A percentile compares a stretch with the other conserved stretches of the same genome.
These are phyloP conservation scores for Cheilosia impressa DNA, from an alignment of 2,888 invertebrate species.

Conservation along the genomic window DNA sequence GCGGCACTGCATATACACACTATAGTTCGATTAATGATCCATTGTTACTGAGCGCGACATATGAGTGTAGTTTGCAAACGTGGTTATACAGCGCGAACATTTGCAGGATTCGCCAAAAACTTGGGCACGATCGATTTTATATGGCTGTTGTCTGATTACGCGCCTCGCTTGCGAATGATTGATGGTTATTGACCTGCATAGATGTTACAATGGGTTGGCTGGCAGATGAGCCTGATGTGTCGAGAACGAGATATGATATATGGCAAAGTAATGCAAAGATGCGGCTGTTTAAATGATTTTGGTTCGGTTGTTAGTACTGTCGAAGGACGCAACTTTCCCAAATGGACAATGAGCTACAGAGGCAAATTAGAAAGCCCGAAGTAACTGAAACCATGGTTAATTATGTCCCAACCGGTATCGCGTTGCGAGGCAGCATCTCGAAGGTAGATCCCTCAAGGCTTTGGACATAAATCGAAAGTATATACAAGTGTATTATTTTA, in stretches of 20 bases:
- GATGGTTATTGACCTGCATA: conserved; percentile 73
- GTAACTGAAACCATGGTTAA: too few species aligned
- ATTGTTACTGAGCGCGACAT: conserved; percentile 57
- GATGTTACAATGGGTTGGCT: conserved; percentile 56
- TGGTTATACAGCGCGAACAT: conserved; percentile 60
- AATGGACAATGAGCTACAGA: too few species aligned
- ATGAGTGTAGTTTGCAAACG: conserved; percentile 61
- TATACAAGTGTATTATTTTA: too few species aligned
- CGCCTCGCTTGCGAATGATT: conserved; percentile 42
- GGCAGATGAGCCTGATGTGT: conserved; percentile 60
- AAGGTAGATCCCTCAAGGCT: too few species aligned
- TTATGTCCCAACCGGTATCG: too few species aligned
- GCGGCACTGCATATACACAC: conserved; percentile 1
- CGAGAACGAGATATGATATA: conserved; percentile 54
- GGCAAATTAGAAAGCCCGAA: too few species aligned
- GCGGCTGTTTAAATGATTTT: conserved; percentile 72
- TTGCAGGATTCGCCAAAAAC: conserved; percentile 65
- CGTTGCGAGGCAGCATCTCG: too few species aligned
- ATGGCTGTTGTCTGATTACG: conserved; percentile 48
- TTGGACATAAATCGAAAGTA: too few species aligned
- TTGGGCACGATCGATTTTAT: conserved; percentile 68
- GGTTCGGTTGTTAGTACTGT: background rate
- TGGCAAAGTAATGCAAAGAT: conserved; percentile 68
- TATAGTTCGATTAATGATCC: conserved; percentile 61
- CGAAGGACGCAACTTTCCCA: too few species aligned